A percentile compares a stretch with the other conserved stretches of the same genome.
Evolutionary conservation across 2,113 vertebrate genomes (phyloP).

Genomic region (Microcebus griseorufus): DNA sequence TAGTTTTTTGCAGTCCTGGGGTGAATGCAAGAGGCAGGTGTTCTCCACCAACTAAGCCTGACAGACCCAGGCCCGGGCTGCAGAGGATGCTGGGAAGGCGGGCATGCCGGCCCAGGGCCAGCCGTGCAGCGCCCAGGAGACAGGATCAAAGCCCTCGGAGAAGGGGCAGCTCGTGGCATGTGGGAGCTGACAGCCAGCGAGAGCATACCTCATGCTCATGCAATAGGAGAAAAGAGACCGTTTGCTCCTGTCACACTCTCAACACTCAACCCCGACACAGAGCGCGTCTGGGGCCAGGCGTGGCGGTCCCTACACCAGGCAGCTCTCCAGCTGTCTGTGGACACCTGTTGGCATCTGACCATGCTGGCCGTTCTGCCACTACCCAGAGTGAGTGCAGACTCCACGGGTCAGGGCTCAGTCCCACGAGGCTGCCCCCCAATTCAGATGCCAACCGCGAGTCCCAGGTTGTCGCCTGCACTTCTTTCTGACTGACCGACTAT

Average conservation of each 20-base stretch:
- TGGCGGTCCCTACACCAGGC: too few species aligned
- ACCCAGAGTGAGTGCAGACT: not conserved
- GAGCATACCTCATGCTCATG: fast-evolving
- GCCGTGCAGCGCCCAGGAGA: not conserved
- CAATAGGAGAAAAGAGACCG: not conserved
- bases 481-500: not conserved
- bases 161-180: not conserved
- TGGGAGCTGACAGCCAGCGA: not conserved
- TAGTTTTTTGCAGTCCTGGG: not conserved
- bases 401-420: not conserved
- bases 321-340: not conserved
- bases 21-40: not conserved
- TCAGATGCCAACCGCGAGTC: not conserved
- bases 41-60: not conserved
- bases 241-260: too few species aligned
- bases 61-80: not conserved
- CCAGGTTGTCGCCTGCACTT: not conserved
- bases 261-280: not conserved
- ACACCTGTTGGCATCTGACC: too few species aligned
- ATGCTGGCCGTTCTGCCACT: not conserved
- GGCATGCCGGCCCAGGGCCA: not conserved
- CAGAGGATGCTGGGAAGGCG: not conserved
- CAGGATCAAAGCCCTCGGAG: not conserved
- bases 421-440: not conserved
- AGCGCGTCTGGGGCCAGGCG: not conserved